These are phyloP conservation scores for Pungitius pungitius DNA, from an alignment of 2,113 vertebrate species.

Conservation along the genomic window DNA sequence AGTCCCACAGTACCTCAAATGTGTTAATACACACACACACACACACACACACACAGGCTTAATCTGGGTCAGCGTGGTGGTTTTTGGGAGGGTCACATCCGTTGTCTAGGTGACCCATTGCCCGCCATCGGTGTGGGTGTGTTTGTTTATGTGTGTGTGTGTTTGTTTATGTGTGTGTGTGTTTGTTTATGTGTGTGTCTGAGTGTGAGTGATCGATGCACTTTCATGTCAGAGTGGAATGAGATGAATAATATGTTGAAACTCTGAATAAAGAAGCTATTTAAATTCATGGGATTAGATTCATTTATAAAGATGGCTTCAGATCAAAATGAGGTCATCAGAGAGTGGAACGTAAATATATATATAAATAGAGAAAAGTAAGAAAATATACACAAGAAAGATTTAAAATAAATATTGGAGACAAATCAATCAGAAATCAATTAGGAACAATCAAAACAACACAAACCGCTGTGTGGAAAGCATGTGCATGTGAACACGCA, in stretches of 20 bases:
- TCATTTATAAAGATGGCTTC: too few species aligned
- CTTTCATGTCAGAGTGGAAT: too few species aligned
- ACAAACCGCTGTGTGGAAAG: background rate
- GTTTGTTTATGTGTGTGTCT: too few species aligned
- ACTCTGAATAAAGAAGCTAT: too few species aligned
- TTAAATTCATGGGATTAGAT: too few species aligned
- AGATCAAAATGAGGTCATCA: too few species aligned
- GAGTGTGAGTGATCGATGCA: too few species aligned
- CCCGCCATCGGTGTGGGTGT: conserved; percentile 37
- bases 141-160: background rate
- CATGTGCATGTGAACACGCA: too few species aligned
- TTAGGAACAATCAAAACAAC: background rate
- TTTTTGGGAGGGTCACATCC: conserved; percentile 49
- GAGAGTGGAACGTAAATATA: too few species aligned
- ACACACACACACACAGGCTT: conserved; percentile 20
- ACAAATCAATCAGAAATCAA: too few species aligned
- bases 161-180: background rate
- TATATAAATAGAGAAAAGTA: background rate
- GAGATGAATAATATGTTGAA: too few species aligned
- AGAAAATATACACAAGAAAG: background rate
- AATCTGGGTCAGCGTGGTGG: conserved; percentile 66
- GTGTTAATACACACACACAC: conserved; percentile 12
- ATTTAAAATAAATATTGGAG: too few species aligned
- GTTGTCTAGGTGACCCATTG: conserved; percentile 57
- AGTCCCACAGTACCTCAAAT: conserved; percentile 33